Evolutionary conservation across 2,888 invertebrate genomes (phyloP).

Genomic region (Papilio gigon): DNA sequence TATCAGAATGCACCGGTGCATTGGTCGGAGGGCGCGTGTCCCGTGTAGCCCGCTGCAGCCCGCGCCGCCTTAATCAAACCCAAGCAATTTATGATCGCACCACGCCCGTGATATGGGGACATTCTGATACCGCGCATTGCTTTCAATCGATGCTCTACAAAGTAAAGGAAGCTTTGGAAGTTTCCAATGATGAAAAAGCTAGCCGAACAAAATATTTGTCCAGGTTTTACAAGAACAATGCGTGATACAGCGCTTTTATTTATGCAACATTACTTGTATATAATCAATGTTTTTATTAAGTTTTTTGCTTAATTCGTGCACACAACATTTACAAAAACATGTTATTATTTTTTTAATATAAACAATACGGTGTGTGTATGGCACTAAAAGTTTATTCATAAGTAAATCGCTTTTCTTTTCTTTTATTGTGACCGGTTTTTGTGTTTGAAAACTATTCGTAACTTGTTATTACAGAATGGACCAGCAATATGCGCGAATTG

Average conservation of each 20-base stretch:
- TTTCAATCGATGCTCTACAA: conserved; percentile 3
- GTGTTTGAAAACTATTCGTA: too few relatives aligned
- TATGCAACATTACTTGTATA: too few relatives aligned
- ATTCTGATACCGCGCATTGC: conserved; percentile 36
- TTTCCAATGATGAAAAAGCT: not conserved
- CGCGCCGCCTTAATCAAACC: conserved; percentile 76
- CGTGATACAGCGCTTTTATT: too few relatives aligned
- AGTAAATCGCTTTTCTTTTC: too few relatives aligned
- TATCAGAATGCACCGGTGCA: conserved; percentile 66
- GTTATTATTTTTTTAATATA: too few relatives aligned
- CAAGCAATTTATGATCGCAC: conserved; percentile 78
- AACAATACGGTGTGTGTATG: too few relatives aligned
- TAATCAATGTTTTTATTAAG: too few relatives aligned
- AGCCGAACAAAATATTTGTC: not conserved
- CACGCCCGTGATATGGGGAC: conserved; percentile 46
- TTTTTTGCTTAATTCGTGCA: too few relatives aligned
- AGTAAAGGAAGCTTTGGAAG: not conserved
- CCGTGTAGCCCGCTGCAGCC: conserved; percentile 54
- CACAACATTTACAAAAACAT: too few relatives aligned
- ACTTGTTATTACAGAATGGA: conserved; percentile 52
- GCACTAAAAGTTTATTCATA: too few relatives aligned
- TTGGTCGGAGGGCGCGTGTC: conserved; percentile 42
- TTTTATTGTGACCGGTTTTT: too few relatives aligned
- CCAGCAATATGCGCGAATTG: conserved; percentile 52
- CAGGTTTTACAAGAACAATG: too few relatives aligned